These are phyloP conservation scores for Pheosia gnoma DNA, from an alignment of 2,888 invertebrate species.

Conservation along the genomic window DNA sequence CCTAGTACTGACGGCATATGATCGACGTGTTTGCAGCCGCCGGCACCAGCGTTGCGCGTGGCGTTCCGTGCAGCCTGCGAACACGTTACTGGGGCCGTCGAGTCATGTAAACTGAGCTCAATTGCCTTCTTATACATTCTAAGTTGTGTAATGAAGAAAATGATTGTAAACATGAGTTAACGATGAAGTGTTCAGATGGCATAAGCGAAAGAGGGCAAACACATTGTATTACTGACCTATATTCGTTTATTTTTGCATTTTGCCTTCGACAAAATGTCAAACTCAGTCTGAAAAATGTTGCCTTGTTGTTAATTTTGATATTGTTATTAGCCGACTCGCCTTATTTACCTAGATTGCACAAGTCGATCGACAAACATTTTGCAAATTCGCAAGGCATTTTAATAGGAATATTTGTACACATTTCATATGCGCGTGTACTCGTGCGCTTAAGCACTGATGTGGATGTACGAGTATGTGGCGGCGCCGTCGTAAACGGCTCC, in stretches of 20 bases:
- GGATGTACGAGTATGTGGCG: not conserved
- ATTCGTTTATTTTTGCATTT: too few relatives aligned
- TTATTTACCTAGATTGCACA: too few relatives aligned
- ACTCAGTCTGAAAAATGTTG: too few relatives aligned
- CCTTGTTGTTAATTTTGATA: too few relatives aligned
- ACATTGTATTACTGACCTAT: too few relatives aligned
- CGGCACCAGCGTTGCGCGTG: slow-evolving; percentile 14
- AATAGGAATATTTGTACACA: too few relatives aligned
- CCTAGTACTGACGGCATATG: slow-evolving; percentile 32
- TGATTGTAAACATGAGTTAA: not conserved
- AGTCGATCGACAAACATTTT: too few relatives aligned
- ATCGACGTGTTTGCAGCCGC: slow-evolving; percentile 17
- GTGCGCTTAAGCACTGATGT: not conserved
- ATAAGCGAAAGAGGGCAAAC: too few relatives aligned
- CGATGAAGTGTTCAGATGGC: not conserved
- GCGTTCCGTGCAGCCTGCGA: slow-evolving; percentile 9
- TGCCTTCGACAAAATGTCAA: too few relatives aligned
- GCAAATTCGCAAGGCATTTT: too few relatives aligned
- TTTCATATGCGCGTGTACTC: not conserved
- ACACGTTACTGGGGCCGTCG: not conserved
- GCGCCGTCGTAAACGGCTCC: slow-evolving; percentile 6
- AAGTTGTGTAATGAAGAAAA: not conserved
- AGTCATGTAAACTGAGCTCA: not conserved
- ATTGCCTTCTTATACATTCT: not conserved
- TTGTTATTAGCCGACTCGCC: too few relatives aligned